Conservation (phyloP, 2,888 invertebrate species). For the Strigamia maritima region DNA sequence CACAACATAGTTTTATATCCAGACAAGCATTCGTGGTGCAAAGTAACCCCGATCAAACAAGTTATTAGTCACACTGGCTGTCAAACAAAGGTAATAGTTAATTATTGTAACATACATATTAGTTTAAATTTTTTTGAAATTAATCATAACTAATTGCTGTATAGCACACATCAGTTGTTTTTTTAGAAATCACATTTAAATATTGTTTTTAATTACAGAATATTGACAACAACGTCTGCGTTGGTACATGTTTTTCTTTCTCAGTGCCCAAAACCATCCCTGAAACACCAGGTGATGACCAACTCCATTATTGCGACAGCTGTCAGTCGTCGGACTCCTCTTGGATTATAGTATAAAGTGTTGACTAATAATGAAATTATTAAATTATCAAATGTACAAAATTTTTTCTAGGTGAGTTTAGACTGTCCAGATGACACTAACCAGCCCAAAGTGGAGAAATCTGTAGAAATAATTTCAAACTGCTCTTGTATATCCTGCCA, state of each 20-base stretch:
- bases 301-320: constrained; percentile 66
- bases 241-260: constrained; percentile 69
- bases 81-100: constrained; percentile 54
- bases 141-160: too few species aligned
- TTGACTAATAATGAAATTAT: not conserved
- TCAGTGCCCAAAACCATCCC: constrained; percentile 67
- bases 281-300: constrained; percentile 63
- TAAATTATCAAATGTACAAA: not conserved
- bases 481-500: constrained; percentile 64
- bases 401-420: constrained; percentile 58
- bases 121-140: too few species aligned
- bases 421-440: constrained; percentile 57
- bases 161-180: too few species aligned
- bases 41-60: constrained; percentile 66
- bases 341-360: constrained; percentile 63
- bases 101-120: too few species aligned
- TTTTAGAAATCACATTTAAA: too few species aligned
- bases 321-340: constrained; percentile 64
- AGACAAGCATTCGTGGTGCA: constrained; percentile 69
- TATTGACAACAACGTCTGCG: constrained; percentile 68
- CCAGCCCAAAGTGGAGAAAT: constrained; percentile 44
- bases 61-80: constrained; percentile 61
- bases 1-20: constrained; percentile 69
- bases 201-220: constrained; percentile 49
- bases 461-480: constrained; percentile 64